Conservation (phyloP, 2,797 vertebrate species). For the Myotis daubentonii region DNA sequence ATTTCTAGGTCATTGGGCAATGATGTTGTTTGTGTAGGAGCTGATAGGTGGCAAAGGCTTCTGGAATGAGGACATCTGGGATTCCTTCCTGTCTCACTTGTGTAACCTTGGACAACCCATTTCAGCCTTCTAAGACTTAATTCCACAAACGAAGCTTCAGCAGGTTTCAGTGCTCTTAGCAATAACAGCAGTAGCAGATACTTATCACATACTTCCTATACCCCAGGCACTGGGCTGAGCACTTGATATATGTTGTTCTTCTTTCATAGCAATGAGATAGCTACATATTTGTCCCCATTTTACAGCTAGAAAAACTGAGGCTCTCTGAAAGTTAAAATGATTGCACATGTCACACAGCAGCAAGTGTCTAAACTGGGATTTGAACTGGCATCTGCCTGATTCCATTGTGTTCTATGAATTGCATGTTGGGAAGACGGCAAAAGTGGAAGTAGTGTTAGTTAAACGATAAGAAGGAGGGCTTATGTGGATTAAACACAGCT, state of each 20-base stretch:
- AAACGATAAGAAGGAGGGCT: not conserved
- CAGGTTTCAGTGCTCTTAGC: constrained; percentile 33
- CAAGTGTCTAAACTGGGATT: not conserved
- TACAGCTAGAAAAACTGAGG: constrained; percentile 35
- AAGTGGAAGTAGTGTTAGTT: not conserved
- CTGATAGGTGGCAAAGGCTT: constrained; percentile 20
- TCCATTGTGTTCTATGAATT: not conserved
- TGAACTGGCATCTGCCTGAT: not conserved
- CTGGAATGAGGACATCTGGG: constrained; percentile 54
- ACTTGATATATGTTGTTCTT: not conserved
- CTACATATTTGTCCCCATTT: not conserved
- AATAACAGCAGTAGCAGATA: not conserved
- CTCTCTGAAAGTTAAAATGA: not conserved
- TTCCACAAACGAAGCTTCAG: constrained; percentile 15
- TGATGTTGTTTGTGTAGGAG: not conserved
- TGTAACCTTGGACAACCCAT: constrained; percentile 12
- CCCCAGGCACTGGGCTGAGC: constrained; percentile 11
- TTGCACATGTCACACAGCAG: not conserved
- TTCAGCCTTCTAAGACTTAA: constrained; percentile 14
- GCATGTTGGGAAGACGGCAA: not conserved
- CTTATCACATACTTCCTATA: not conserved
- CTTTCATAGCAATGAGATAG: not conserved
- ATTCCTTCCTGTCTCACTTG: constrained; percentile 10
- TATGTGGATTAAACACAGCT: not conserved
- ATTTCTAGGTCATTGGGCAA: constrained; percentile 55